phyloP scores from a whole-genome alignment of 2,797 vertebrate genomes.

The Allobates femoralis region DNA sequence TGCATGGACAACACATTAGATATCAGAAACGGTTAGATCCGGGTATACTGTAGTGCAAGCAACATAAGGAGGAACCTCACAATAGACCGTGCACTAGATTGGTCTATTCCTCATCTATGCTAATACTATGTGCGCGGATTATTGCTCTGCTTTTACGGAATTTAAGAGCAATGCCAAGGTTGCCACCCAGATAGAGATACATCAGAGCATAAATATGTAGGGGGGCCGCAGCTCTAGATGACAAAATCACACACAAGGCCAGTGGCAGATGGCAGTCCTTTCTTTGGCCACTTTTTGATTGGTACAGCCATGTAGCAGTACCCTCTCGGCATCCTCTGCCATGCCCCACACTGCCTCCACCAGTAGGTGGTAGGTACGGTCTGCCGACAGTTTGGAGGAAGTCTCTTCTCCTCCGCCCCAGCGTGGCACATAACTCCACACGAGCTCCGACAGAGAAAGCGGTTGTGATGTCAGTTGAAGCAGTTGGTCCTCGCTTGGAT shows the following conservation, averaged over 20 bases:
- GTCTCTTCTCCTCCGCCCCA: conserved; percentile 10
- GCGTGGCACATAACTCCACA: conserved; percentile 58
- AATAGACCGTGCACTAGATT: not conserved
- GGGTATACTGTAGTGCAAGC: not conserved
- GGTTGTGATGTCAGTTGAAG: conserved; percentile 48
- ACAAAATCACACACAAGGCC: conserved; percentile 48
- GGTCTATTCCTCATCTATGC: not conserved
- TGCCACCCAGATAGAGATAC: conserved; percentile 34
- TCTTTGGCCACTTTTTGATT: conserved; percentile 50
- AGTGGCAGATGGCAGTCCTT: conserved; percentile 20
- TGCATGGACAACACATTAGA: not conserved
- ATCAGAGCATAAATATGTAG: conserved; percentile 28
- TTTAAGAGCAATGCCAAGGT: conserved; percentile 19
- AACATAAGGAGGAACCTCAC: not conserved
- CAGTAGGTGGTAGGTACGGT: conserved; percentile 53
- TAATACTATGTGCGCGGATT: conserved; percentile 3
- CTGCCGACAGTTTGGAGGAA: conserved; percentile 42
- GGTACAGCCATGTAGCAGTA: conserved; percentile 28
- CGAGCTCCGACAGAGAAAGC: conserved; percentile 21
- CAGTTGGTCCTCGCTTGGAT: not conserved
- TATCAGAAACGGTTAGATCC: not conserved
- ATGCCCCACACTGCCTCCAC: conserved; percentile 52
- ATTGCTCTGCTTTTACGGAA: not conserved
- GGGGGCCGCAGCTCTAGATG: not conserved
- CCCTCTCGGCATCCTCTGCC: conserved; percentile 56